Evolutionary conservation across 2,888 invertebrate genomes (phyloP), one percentile per base, ranked within the genome.

Genomic region (Cremastinae sp.): DNA sequence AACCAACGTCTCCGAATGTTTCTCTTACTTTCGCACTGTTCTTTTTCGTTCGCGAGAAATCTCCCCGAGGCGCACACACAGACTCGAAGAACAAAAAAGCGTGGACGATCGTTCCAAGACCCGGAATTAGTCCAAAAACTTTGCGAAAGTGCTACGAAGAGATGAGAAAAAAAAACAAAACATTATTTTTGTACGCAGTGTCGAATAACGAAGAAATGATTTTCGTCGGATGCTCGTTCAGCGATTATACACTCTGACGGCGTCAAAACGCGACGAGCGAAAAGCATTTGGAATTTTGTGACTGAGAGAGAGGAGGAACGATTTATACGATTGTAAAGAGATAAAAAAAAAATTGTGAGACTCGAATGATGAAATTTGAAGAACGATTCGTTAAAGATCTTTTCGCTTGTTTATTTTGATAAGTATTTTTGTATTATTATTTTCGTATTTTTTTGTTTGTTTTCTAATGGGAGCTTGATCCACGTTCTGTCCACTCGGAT

Each of bases 101-200:
- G 58, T 14, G 64, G 14, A 51, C 65, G 55, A 49, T 49, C 45
- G 37, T 59, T 47, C 14, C 37, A 66, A 10, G 43, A 71, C 47
- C 66, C 61, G 66, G 37, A 65, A 64, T 68, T 73, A 56, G 64
- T 43, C 47, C 8, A 41, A 62, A 35, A 35, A n/a, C 43, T 39
- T 64, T 62, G 39, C 53, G 49, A 12, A 75, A 69, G 14, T 39
- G 61, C 43, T 51, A 47, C 65, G 64, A 16, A 56, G 69, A 77
- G 79, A 65, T 81, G 80, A 81, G 82, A 85, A 62, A 43, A 51
- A 43, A 51, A 43, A 62, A 75, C 69, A 75, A 74, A 62, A 22
- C 65, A 82, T 84, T 87, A 87, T 87, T 87, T 87, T 87, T 87
- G 85, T 87, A 87, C 83, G 83, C 84, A 85, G 78, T 83, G 82